A percentile compares a stretch with the other conserved stretches of the same genome.
Evolutionary conservation across 2,113 vertebrate genomes (phyloP).

Genomic region (Pedetes capensis): DNA sequence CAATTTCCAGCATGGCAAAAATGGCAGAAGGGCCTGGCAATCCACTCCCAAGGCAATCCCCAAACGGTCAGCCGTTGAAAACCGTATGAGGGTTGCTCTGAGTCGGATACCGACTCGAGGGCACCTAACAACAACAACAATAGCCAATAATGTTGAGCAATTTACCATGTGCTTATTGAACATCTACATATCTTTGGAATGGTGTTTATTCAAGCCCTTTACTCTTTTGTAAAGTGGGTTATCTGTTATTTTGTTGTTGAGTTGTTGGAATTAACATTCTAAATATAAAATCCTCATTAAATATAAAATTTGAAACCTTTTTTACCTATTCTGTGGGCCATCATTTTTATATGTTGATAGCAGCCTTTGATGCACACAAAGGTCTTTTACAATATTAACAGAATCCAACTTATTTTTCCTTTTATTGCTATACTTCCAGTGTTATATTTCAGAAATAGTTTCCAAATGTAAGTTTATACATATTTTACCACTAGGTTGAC

Average conservation of each 20-base stretch:
- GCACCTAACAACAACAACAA: too few relatives aligned
- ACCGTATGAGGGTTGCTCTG: too few relatives aligned
- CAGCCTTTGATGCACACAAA: neutral
- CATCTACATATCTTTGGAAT: neutral
- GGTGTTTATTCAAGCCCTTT: neutral
- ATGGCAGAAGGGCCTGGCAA: too few relatives aligned
- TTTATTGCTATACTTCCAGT: neutral
- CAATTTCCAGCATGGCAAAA: too few relatives aligned
- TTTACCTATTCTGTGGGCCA: neutral
- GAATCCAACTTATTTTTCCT: neutral
- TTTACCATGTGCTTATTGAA: neutral
- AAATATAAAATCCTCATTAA: neutral
- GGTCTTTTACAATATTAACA: too few relatives aligned
- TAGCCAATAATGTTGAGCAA: neutral
- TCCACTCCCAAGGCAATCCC: too few relatives aligned
- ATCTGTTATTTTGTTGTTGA: neutral
- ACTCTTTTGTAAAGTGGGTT: too few relatives aligned
- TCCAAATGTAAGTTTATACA: neutral
- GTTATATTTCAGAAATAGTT: neutral
- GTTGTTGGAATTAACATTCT: neutral
- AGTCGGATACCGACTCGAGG: too few relatives aligned
- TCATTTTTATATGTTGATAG: neutral
- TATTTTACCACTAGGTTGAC: neutral
- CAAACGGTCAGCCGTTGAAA: too few relatives aligned
- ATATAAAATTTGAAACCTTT: neutral